These are phyloP conservation scores for Zonotrichia leucophrys DNA, from an alignment of 2,113 vertebrate genomes.

Conservation along the genomic window DNA sequence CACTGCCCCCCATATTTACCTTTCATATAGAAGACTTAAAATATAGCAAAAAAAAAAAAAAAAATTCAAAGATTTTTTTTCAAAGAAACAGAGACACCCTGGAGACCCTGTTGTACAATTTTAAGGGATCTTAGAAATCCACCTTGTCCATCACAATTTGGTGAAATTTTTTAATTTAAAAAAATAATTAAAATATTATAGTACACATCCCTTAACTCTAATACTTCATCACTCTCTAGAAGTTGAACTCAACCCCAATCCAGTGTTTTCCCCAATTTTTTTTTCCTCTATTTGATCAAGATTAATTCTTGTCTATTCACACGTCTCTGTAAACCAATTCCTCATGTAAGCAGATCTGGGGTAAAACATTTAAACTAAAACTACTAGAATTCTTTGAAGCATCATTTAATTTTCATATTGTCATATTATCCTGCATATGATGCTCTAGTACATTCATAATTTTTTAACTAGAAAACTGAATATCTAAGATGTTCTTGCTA, in stretches of 20 bases:
- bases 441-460: neutral
- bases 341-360: neutral
- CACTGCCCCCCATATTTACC: neutral
- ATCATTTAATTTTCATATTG: neutral
- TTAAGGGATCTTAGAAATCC: neutral
- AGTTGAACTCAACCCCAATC: accelerated
- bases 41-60: neutral
- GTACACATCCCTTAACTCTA: neutral
- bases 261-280: neutral
- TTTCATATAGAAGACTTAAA: neutral
- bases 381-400: neutral
- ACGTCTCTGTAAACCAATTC: neutral
- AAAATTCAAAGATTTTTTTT: neutral
- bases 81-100: neutral
- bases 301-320: neutral
- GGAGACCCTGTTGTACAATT: neutral
- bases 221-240: neutral
- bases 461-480: neutral
- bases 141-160: neutral
- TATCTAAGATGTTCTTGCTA: neutral
- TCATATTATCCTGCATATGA: neutral
- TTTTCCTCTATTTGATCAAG: neutral
- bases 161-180: neutral
- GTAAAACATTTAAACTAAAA: neutral
- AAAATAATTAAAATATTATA: neutral